phyloP scores from a whole-genome alignment of 2,888 invertebrate genomes.

The Carcina quercana region DNA sequence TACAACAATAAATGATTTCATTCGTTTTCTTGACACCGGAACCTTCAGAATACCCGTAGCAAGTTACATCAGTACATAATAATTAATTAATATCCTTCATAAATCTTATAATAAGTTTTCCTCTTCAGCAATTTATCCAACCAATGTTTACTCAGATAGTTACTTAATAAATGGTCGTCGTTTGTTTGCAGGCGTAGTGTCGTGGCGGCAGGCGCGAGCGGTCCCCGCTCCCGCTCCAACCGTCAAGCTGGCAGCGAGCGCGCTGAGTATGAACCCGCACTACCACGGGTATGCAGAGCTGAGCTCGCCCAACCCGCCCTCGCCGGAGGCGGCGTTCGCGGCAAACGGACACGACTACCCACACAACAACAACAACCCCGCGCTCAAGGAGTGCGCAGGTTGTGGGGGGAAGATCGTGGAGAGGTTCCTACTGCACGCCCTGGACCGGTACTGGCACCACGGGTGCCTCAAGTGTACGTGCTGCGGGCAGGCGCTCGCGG shows the following conservation, averaged over 20 bases:
- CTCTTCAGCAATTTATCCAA: neutral
- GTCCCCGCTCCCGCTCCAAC: conserved; percentile 66
- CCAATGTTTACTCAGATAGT: conserved; percentile 1
- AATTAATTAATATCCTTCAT: no score
- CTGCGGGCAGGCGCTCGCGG: conserved; percentile 91
- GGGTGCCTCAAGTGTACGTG: conserved; percentile 95
- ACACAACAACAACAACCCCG: conserved; percentile 75
- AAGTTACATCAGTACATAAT: no score
- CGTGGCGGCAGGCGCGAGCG: conserved; percentile 64
- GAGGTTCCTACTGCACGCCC: conserved; percentile 91
- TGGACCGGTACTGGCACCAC: conserved; percentile 98
- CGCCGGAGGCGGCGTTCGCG: conserved; percentile 82
- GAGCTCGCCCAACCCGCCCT: conserved; percentile 84
- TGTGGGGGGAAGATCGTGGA: conserved; percentile 95
- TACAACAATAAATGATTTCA: no score
- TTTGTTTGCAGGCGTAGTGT: conserved; percentile 64
- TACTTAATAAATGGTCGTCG: conserved; percentile 1
- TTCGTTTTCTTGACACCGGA: no score
- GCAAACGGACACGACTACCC: conserved; percentile 76
- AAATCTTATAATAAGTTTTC: neutral
- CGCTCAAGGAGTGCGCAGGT: conserved; percentile 89
- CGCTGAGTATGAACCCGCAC: conserved; percentile 93
- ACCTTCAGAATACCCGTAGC: no score
- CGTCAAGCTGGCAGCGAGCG: conserved; percentile 92
- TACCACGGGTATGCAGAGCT: conserved; percentile 90